Conservation (phyloP, 2,888 invertebrate species). For the Papilio protenor region DNA sequence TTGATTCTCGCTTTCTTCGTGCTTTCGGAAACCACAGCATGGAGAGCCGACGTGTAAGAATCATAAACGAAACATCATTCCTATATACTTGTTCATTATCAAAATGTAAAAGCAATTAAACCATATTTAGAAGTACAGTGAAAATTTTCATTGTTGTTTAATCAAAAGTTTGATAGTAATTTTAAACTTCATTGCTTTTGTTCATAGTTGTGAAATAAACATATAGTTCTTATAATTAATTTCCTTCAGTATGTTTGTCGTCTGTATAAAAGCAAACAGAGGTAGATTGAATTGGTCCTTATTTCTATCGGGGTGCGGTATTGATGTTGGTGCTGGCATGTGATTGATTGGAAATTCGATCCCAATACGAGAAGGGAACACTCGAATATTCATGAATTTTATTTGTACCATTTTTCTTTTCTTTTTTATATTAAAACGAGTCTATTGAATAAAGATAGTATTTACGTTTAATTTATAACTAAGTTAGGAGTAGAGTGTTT, state of each 20-base stretch:
- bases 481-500: not conserved
- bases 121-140: too few relatives aligned
- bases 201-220: not conserved
- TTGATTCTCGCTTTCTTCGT: constrained; percentile 66
- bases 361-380: not conserved
- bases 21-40: constrained; percentile 69
- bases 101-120: too few relatives aligned
- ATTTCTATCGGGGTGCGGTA: not conserved
- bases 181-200: too few relatives aligned
- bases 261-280: not conserved
- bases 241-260: not conserved
- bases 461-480: not conserved
- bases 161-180: too few relatives aligned
- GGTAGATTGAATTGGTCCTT: not conserved
- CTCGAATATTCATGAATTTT: not conserved
- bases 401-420: not conserved
- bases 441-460: too few relatives aligned
- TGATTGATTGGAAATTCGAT: constrained; percentile 12
- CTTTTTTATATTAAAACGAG: not conserved
- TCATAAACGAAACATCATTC: constrained; percentile 38
- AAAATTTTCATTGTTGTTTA: too few relatives aligned
- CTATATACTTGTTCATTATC: not conserved
- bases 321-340: not conserved
- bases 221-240: not conserved
- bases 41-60: constrained; percentile 69